Evolutionary conservation across 2,888 invertebrate genomes (phyloP), one percentile per base, ranked within the genome.

Genomic region (Glaucopsyche alexis): DNA sequence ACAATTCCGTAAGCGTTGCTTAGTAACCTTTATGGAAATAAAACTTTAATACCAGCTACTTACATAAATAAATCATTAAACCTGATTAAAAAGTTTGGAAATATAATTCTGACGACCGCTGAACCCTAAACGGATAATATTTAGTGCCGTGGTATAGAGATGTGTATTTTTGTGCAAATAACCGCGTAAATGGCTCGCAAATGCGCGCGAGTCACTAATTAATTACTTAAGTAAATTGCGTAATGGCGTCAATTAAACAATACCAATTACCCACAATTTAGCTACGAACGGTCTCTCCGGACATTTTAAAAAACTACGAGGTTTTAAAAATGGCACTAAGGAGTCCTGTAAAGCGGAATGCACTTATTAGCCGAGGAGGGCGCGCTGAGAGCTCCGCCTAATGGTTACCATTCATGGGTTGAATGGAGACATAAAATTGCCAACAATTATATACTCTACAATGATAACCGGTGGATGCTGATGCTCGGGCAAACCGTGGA

Each of bases 361-460:
- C 91, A 91, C 91, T 92, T 93, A 93, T 92, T 92, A 91, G 91
- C 91, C 79, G 84, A 84, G 85, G 84, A 87, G 90, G 88, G 89
- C 85, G 87, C 87, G 82, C 80, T 81, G 86, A 88, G 90, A 85
- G 90, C 84, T 84, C 81, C 79, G 90, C 85, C 91, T 93, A 93
- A 93, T 93, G 93, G 92, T 86, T 85, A 84, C 89, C 84, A 92
- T 93, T 93, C 92, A 93, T 83, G 80, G 83, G 84, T 81, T 91
- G 91, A 93, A 92, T 91, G 87, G 90, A 87, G 84, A 88, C 87
- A 88, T 82, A 81, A 88, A 91, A 93, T 92, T 92, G 88, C 91
- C 89, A 90, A 90, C 92, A 91, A 93, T 93, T 92, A 92, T 89
- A 90, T 88, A 88, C 93, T 93, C 87, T 84, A 85, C 87, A 91